Evolutionary conservation across 1,140 invertebrate species (phyloP), one percentile per base, ranked within the genome.

Genomic region (Steinernema khuongi): DNA sequence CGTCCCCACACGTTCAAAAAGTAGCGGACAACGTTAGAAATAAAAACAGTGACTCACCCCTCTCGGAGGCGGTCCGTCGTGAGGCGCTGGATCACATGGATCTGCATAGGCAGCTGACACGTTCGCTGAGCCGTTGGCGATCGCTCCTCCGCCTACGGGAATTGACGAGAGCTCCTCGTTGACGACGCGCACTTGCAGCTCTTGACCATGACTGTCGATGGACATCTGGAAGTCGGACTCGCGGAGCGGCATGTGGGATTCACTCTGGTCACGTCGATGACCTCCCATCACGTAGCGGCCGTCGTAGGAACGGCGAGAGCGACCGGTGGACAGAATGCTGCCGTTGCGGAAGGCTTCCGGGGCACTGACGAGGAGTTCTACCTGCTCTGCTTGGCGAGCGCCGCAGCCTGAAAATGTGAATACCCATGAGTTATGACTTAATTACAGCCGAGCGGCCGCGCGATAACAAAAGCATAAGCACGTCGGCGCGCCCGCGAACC

Each of bases 71-170:
- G 50, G 50, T 60, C 50, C 50, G 22, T 60, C 50, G 22, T 60
- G 50, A 22, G 50, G 50, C 4, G 50, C 36, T 22, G 50, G 50
- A 60, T 60, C 50, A 60, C 50, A 60, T 60, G 50, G 50, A 60
- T 60, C 50, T 26, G 50, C 50, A 22, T 60, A 60, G 7, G 50
- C 50, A 14, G 50, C 50, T 60, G 50, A 60, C 7, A 60, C 50
- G 50, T 60, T 60, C 11, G 50, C 50, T 22, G 50, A 60, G 50
- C 50, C 50, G 50, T 60, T 60, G 50, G 50, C 50, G 14, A 60
- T 60, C 4, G 50, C 50, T n/a, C 22, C 50, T 11, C 50, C 11
- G 7, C 50, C 50, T 7, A 60, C 22, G 7, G 50, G 50, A 60
- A 60, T 60, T 11, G 50, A 60, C 11, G 50, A 11, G 50, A 26